Percentiles rank a stretch among this genome's conserved stretches.
Conservation (phyloP, 1,140 invertebrate species). For the Helicorthomorpha holstii region DNA sequence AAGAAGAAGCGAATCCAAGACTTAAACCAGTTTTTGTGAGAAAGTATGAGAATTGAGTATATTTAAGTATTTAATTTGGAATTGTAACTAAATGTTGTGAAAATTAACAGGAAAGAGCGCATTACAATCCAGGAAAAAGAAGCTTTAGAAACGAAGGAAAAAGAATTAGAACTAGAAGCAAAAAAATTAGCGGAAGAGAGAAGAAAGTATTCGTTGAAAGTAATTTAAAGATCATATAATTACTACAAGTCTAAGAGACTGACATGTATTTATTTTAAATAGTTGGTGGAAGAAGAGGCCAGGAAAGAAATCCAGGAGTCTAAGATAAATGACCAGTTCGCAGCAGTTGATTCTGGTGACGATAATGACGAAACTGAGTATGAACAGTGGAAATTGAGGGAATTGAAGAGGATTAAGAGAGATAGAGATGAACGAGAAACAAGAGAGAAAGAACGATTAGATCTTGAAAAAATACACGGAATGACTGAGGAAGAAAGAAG, state of each 20-base stretch:
- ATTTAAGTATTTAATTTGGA: too few species aligned
- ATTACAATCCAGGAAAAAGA: constrained; percentile 91
- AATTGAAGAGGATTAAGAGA: constrained; percentile 87
- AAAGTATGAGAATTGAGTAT: too few species aligned
- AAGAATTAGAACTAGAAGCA: constrained; percentile 59
- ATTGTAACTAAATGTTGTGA: too few species aligned
- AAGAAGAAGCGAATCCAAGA: constrained; percentile 69
- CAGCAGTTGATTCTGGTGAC: constrained; percentile 88
- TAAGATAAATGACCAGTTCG: constrained; percentile 29
- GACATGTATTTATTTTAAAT: constrained; percentile 9
- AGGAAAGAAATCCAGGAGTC: constrained; percentile 46
- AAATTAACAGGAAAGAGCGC: constrained; percentile 71
- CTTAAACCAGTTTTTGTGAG: constrained; percentile 94
- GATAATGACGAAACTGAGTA: constrained; percentile 97
- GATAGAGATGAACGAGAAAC: constrained; percentile 88
- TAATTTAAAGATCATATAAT: constrained; percentile 17
- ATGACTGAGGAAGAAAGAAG: constrained; percentile 94
- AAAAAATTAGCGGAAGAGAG: constrained; percentile 65
- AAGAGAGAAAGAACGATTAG: constrained; percentile 65
- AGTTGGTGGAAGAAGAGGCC: constrained; percentile 77
- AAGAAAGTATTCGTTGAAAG: constrained; percentile 59
- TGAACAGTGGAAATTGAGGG: constrained; percentile 92
- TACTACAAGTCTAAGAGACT: not conserved
- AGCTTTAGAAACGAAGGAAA: constrained; percentile 64
- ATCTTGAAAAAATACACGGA: constrained; percentile 77